Base-by-base conservation (phyloP, 2,888 invertebrate genomes). In the Cerceris ruficornis region DNA sequence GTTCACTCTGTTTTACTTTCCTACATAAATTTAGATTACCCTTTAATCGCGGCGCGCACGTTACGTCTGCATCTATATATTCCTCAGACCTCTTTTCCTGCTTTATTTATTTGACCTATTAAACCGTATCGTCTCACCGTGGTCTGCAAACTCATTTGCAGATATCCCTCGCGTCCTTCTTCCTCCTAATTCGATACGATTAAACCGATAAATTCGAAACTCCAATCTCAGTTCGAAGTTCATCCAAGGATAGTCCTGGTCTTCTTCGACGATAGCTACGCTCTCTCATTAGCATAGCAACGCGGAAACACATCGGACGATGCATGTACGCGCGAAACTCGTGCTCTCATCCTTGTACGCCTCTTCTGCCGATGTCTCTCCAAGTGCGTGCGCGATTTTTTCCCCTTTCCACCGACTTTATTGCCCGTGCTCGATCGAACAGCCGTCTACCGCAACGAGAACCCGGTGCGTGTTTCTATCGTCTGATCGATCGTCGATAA, bases 201-300 rank as follows among this genome's bases (percentile, higher is more conserved):
- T 58, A 64, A 14, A 41, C 39, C 57, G 41, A 28, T 17, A 61
- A 74, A 54, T 67, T 79, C 57, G 52, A 58, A 13, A 17, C 64
- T 58, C 55, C 60, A 58, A 39, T 61, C 55, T 55, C 54, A 65
- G 67, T 15, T 59, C 62, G 60, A 52, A 68, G 64, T 50, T 57
- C 55, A 42, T 67, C 69, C 81, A 83, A 83, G 85, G 83, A 85
- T 86, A 71, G 74, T 65, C 69, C 69, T 46, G 65, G 73, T 64
- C 67, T 43, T 17, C 72, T 66, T 68, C 66, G 71, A 52, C 64
- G 64, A 55, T 71, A 65, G 57, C 49, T 75, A 84, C 84, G 81
- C 80, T 85, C 86, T 85, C 85, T 86, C 86, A 87, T 87, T 88
- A 87, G 85, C 87, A 88, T 87, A 87, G 80, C 87, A 88, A 87